Conservation (phyloP, 2,113 vertebrate genomes). For the Globicephala melas region DNA sequence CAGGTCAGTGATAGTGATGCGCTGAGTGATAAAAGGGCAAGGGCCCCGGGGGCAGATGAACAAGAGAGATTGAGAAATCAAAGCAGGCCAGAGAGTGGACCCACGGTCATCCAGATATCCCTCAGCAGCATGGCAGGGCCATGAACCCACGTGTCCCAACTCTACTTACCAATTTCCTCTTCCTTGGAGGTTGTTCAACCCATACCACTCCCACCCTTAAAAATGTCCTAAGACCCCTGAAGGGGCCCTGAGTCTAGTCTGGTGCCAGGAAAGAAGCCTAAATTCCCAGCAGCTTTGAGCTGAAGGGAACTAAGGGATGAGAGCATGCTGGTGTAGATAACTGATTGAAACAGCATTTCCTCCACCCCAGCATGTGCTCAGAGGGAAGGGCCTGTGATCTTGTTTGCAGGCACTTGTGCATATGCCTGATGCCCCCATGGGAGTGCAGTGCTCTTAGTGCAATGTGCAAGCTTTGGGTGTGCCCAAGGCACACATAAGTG, state of each 20-base stretch:
- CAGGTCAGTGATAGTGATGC: not conserved
- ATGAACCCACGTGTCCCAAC: not conserved
- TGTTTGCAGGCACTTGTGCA: not conserved
- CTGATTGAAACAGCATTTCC: not conserved
- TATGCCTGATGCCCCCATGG: not conserved
- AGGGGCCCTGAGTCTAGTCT: not conserved
- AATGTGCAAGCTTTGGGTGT: no score
- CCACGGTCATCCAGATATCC: not conserved
- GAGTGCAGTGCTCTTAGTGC: not conserved
- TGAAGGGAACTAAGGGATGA: not conserved
- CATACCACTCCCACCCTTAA: not conserved
- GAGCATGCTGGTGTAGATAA: not conserved
- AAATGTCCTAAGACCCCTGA: not conserved
- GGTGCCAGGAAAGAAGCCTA: not conserved
- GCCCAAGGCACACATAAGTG: not conserved
- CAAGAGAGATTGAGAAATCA: not conserved
- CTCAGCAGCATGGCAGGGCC: not conserved
- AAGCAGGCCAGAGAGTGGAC: not conserved
- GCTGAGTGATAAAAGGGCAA: not conserved
- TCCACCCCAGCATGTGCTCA: not conserved
- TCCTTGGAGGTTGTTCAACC: not conserved
- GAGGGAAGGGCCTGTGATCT: not conserved
- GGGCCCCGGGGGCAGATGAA: not conserved
- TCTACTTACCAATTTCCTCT: not conserved
- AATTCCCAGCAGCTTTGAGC: not conserved